Conservation (phyloP, 2,797 vertebrate species). For the Sebastiscus albofasciatus region DNA sequence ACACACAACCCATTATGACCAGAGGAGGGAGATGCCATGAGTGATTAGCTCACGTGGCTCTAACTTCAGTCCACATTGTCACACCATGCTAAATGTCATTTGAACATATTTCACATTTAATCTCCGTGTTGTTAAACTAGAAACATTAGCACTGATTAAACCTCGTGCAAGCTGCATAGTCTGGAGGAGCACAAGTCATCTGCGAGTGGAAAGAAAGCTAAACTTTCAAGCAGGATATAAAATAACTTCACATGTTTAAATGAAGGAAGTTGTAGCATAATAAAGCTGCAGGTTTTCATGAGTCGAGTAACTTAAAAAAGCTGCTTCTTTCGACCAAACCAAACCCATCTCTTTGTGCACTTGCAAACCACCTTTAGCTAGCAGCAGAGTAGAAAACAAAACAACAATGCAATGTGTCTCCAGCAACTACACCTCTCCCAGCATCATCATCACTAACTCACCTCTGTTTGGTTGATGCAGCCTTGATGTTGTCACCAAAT, state of each 20-base stretch:
- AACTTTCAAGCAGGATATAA: too few relatives aligned
- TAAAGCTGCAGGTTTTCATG: neutral
- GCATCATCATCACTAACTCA: constrained; percentile 35
- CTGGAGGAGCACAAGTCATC: too few relatives aligned
- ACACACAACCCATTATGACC: too few relatives aligned
- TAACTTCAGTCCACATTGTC: too few relatives aligned
- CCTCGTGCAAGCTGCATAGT: too few relatives aligned
- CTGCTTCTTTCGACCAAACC: neutral
- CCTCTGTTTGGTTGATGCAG: constrained; percentile 62
- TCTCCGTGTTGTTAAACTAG: too few relatives aligned
- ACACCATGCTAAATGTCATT: too few relatives aligned
- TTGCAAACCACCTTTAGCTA: neutral
- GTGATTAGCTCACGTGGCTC: too few relatives aligned
- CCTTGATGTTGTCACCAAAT: constrained; percentile 61
- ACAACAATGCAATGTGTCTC: neutral
- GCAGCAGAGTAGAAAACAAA: neutral
- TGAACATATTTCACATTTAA: too few relatives aligned
- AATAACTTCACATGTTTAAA: neutral
- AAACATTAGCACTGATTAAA: too few relatives aligned
- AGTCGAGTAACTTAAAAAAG: neutral
- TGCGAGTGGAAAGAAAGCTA: too few relatives aligned
- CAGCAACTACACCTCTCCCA: constrained; percentile 31
- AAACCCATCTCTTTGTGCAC: neutral
- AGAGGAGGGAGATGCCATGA: too few relatives aligned
- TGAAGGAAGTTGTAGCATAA: neutral